These are phyloP conservation scores for Hydrotaea diabolus DNA, from an alignment of 2,888 invertebrate species.

Conservation along the genomic window DNA sequence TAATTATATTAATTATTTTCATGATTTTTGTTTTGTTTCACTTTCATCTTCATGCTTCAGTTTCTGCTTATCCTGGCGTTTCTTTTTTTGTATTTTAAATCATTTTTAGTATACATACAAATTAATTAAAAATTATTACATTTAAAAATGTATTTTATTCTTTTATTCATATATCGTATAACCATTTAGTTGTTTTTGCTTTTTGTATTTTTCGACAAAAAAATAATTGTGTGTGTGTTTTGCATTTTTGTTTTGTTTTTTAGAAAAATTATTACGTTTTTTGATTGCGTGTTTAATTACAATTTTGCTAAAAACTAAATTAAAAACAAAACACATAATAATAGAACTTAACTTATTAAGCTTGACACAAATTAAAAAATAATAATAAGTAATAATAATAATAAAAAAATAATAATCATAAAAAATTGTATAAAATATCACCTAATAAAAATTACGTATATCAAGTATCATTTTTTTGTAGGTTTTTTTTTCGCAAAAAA, in stretches of 20 bases:
- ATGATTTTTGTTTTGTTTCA: constrained; percentile 32
- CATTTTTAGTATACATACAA: constrained; percentile 80
- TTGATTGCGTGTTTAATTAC: constrained; percentile 78
- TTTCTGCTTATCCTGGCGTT: constrained; percentile 52
- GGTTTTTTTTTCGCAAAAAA: constrained; percentile 54
- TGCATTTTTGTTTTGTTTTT: constrained; percentile 62
- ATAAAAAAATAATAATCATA: constrained; percentile 61
- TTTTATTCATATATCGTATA: constrained; percentile 77
- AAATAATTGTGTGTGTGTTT: constrained; percentile 37
- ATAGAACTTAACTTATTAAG: constrained; percentile 28
- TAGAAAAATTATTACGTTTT: constrained; percentile 57
- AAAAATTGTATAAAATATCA: constrained; percentile 73
- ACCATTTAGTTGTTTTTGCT: constrained; percentile 59
- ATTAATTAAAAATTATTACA: constrained; percentile 79
- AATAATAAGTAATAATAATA: constrained; percentile 44
- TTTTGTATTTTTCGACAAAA: constrained; percentile 50
- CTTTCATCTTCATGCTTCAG: constrained; percentile 34
- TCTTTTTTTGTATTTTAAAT: constrained; percentile 70
- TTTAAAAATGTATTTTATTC: constrained; percentile 75
- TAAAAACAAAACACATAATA: constrained; percentile 67
- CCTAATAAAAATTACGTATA: constrained; percentile 80
- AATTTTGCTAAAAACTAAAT: constrained; percentile 81
- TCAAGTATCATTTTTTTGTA: constrained; percentile 73
- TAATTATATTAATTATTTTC: constrained; percentile 71
- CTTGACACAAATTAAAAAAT: constrained; percentile 42